Percentiles rank a stretch among this genome's conserved stretches.
These are phyloP conservation scores for Oxystoma pomonae DNA, from an alignment of 2,888 invertebrate species.

Conservation along the genomic window DNA sequence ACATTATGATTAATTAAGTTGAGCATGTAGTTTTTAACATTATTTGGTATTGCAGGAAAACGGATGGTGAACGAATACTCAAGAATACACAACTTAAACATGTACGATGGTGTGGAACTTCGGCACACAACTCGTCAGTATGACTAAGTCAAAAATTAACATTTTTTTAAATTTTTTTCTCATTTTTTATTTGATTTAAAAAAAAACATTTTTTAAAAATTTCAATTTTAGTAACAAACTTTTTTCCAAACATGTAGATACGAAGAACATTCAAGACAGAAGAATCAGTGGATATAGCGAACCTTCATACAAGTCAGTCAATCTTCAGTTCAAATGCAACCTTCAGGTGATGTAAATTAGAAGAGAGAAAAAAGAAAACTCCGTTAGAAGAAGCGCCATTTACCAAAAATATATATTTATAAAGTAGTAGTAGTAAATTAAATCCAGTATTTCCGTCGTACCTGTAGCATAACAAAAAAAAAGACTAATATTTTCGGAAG, in stretches of 20 bases:
- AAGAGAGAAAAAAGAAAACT: slow-evolving; percentile 28
- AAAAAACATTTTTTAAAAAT: slow-evolving; percentile 11
- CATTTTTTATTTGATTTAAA: slow-evolving; percentile 9
- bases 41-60: slow-evolving; percentile 53
- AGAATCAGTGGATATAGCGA: slow-evolving; percentile 40
- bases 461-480: too few species aligned
- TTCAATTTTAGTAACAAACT: slow-evolving; percentile 17
- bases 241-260: slow-evolving; percentile 35
- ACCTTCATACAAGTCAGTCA: slow-evolving; percentile 44
- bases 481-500: too few species aligned
- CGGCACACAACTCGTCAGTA: slow-evolving; percentile 75
- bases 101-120: slow-evolving; percentile 71
- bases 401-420: too few species aligned
- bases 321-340: slow-evolving; percentile 45
- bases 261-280: slow-evolving; percentile 43
- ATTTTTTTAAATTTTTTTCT: slow-evolving; percentile 19
- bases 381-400: too few species aligned
- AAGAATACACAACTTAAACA: slow-evolving; percentile 68
- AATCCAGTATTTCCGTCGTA: too few species aligned
- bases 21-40: too few species aligned
- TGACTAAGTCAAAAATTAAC: slow-evolving; percentile 64
- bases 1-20: too few species aligned
- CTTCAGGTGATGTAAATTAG: slow-evolving; percentile 25
- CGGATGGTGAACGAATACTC: slow-evolving; percentile 72
- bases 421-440: too few species aligned